Conservation (phyloP, 2,888 invertebrate genomes). For the Melanargia galathea region DNA sequence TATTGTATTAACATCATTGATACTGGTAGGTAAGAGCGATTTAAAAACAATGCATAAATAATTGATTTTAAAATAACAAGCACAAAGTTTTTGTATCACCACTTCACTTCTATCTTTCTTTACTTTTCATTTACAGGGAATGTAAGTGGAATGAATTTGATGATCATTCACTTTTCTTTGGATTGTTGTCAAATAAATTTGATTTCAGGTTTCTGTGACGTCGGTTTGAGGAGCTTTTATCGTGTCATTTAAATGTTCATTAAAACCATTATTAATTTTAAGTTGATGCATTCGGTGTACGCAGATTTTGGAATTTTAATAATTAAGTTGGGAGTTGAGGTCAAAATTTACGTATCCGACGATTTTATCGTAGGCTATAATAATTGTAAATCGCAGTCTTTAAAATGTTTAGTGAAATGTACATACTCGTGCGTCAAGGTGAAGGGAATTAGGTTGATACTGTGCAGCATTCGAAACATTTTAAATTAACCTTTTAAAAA, state of each 20-base stretch:
- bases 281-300: constrained; percentile 76
- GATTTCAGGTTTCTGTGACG: constrained; percentile 75
- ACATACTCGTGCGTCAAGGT: not conserved
- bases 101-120: constrained; percentile 72
- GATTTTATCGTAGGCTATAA: not conserved
- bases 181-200: constrained; percentile 65
- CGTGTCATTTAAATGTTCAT: constrained; percentile 69
- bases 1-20: constrained; percentile 37
- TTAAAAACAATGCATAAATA: constrained; percentile 74
- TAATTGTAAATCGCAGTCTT: not conserved
- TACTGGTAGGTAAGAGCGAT: constrained; percentile 54
- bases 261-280: constrained; percentile 69
- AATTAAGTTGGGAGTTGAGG: constrained; percentile 1
- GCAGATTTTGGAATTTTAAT: constrained; percentile 72
- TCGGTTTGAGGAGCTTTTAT: constrained; percentile 78
- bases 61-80: constrained; percentile 71
- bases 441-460: constrained; percentile 15
- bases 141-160: constrained; percentile 80
- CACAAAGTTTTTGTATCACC: constrained; percentile 75
- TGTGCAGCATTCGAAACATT: constrained; percentile 13
- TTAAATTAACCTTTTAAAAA: constrained; percentile 24
- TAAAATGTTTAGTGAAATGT: not conserved
- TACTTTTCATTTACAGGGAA: constrained; percentile 71
- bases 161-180: constrained; percentile 61
- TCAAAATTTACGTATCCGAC: not conserved